These are phyloP conservation scores for Gonioctena quinquepunctata DNA, from an alignment of 1,140 invertebrate genomes.

Conservation along the genomic window DNA sequence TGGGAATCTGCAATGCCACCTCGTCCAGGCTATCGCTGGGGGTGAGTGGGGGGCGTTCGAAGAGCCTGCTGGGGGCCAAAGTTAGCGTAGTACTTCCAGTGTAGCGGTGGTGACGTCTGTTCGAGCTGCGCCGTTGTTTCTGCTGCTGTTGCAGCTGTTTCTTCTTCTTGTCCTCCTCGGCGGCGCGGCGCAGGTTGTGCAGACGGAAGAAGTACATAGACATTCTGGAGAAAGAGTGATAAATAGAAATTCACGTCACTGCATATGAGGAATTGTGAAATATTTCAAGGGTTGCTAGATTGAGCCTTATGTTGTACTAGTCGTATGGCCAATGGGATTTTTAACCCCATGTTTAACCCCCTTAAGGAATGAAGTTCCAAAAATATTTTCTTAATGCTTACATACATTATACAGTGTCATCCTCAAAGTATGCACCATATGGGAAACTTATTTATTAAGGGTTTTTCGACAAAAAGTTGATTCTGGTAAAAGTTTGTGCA, in stretches of 20 bases:
- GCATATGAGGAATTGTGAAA: not conserved
- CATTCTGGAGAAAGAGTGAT: slow-evolving; percentile 64
- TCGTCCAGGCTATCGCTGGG: slow-evolving; percentile 88
- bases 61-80: slow-evolving; percentile 75
- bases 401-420: no score
- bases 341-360: no score
- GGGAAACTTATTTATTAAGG: no score
- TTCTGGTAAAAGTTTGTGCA: no score
- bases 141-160: slow-evolving; percentile 62
- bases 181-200: slow-evolving; percentile 84
- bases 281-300: not conserved
- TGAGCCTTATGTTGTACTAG: not conserved
- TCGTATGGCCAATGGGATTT: no score
- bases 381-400: not conserved
- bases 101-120: slow-evolving; percentile 48
- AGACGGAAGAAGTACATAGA: slow-evolving; percentile 94
- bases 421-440: no score
- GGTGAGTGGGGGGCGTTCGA: slow-evolving; percentile 79
- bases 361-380: not conserved
- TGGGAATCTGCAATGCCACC: slow-evolving; percentile 88
- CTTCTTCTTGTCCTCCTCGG: slow-evolving; percentile 64
- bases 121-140: slow-evolving; percentile 51
- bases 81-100: slow-evolving; percentile 59
- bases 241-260: not conserved
- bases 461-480: no score